phyloP scores from a whole-genome alignment of 2,888 invertebrate species.

The Labia minor region DNA sequence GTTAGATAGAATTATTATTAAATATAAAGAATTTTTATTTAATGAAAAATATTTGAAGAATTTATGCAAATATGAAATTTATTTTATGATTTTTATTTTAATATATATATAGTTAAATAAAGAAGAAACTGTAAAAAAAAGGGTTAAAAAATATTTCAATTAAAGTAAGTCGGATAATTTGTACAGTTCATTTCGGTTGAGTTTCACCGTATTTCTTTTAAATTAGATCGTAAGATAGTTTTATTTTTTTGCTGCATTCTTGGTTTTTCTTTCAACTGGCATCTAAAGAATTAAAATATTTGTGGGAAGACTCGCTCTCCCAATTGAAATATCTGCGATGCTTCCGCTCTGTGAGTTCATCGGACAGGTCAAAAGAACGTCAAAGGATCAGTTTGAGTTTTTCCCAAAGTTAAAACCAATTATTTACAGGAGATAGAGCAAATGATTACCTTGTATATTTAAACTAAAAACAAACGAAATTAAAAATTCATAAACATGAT shows the following conservation, averaged over 20 bases:
- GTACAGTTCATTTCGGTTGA: not conserved
- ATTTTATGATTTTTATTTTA: no score
- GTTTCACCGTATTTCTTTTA: conserved; percentile 3
- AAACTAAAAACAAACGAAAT: no score
- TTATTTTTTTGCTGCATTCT: conserved; percentile 4
- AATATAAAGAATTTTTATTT: no score
- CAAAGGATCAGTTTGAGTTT: not conserved
- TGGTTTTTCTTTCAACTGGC: conserved; percentile 2
- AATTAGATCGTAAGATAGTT: not conserved
- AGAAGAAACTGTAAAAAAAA: not conserved
- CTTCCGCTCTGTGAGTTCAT: not conserved
- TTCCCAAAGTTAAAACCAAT: not conserved
- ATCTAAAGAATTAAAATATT: conserved; percentile 3
- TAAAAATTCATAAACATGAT: no score
- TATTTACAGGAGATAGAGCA: not conserved
- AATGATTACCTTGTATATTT: no score
- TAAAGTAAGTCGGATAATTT: not conserved
- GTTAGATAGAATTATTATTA: no score
- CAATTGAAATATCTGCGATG: conserved; percentile 13
- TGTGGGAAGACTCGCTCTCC: not conserved
- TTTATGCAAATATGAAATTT: no score
- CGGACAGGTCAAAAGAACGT: not conserved
- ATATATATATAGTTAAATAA: no score
- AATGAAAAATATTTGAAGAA: no score
- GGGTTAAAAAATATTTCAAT: conserved; percentile 5